These are phyloP conservation scores for Tragelaphus imberbis DNA, from an alignment of 2,113 vertebrate species.

Conservation along the genomic window DNA sequence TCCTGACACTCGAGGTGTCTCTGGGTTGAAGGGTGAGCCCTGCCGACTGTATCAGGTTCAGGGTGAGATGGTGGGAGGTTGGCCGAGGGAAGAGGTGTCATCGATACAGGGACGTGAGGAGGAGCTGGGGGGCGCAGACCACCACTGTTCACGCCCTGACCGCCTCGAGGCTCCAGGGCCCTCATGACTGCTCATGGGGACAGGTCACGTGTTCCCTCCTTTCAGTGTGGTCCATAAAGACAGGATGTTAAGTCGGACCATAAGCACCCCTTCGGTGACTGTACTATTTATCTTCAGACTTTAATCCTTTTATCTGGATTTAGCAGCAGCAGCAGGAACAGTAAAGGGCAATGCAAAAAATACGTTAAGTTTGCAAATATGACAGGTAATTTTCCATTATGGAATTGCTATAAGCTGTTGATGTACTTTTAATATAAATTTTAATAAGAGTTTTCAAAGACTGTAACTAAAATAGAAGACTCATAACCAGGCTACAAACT, in stretches of 20 bases:
- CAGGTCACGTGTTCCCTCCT: neutral
- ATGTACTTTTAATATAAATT: slow-evolving; percentile 58
- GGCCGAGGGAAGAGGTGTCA: neutral
- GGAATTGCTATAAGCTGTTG: slow-evolving; percentile 30
- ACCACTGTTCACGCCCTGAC: neutral
- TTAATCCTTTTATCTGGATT: neutral
- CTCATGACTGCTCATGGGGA: neutral
- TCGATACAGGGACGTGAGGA: neutral
- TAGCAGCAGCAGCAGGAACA: neutral
- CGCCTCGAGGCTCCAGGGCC: neutral
- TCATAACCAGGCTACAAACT: neutral
- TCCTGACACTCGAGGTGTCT: rapidly evolving
- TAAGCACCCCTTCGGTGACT: rapidly evolving
- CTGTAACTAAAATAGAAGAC: neutral
- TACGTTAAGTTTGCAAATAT: neutral
- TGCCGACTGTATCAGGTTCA: too few relatives aligned
- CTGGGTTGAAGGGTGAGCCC: neutral
- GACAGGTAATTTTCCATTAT: neutral
- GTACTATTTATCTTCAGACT: neutral
- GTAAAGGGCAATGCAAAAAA: neutral
- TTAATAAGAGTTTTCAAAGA: slow-evolving; percentile 64
- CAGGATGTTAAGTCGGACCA: neutral
- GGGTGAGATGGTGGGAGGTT: too few relatives aligned
- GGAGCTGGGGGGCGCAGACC: neutral
- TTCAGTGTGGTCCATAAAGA: neutral